Percentiles rank a stretch among this genome's conserved stretches.
phyloP scores from a whole-genome alignment of 2,113 vertebrate genomes.

The Bettongia penicillata region DNA sequence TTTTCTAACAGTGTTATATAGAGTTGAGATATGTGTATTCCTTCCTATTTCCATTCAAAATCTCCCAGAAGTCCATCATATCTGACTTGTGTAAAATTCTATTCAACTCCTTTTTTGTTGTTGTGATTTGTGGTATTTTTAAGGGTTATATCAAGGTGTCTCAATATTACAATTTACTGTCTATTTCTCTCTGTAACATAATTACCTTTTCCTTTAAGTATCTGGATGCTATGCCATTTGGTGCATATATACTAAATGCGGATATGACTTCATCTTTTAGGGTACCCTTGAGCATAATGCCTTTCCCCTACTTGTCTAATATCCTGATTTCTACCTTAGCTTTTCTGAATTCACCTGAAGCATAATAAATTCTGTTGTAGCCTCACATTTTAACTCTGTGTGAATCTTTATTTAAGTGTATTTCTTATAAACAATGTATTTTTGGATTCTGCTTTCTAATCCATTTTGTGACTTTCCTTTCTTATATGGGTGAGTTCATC shows the following conservation, averaged over 20 bases:
- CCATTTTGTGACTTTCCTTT: background rate
- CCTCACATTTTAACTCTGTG: background rate
- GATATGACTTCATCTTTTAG: background rate
- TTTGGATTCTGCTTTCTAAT: background rate
- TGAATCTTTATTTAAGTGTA: background rate
- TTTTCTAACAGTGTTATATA: background rate
- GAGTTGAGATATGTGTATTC: background rate
- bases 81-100: background rate
- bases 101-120: background rate
- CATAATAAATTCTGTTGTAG: background rate
- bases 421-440: background rate
- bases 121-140: background rate
- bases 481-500: background rate
- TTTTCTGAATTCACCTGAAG: background rate
- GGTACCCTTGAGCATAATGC: background rate
- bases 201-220: background rate
- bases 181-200: background rate
- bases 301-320: background rate
- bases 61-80: background rate
- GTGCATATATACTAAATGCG: background rate
- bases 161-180: background rate
- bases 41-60: background rate
- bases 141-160: background rate
- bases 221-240: background rate
- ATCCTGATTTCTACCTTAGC: background rate